A percentile compares a stretch with the other conserved stretches of the same genome.
Evolutionary conservation across 2,797 vertebrate genomes (phyloP).

Genomic region (Pipistrellus kuhlii): DNA sequence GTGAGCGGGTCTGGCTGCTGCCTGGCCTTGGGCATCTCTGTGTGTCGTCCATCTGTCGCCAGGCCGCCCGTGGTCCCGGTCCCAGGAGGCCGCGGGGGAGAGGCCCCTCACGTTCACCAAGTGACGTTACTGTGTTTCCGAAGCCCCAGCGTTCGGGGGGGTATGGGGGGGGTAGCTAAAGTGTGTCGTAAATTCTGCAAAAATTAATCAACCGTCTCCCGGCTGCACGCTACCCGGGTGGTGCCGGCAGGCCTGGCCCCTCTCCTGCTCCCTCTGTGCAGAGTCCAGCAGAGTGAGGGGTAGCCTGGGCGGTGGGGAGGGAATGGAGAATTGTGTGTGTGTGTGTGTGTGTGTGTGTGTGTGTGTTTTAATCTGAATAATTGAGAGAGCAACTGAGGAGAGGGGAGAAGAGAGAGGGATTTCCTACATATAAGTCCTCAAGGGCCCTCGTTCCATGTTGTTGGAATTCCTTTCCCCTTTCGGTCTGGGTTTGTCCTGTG

Average conservation of each 20-base stretch:
- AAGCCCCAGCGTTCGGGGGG: slow-evolving; percentile 68
- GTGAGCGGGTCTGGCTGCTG: neutral
- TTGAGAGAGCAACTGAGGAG: slow-evolving; percentile 83
- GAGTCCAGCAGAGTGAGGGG: slow-evolving; percentile 80
- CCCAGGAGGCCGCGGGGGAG: neutral
- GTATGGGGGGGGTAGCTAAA: slow-evolving; percentile 70
- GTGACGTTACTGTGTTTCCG: slow-evolving; percentile 83
- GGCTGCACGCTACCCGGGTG: slow-evolving; percentile 95
- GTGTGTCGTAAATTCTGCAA: slow-evolving; percentile 93
- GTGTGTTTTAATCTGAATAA: slow-evolving; percentile 83
- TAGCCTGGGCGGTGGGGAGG: slow-evolving; percentile 57
- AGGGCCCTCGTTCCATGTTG: slow-evolving; percentile 89
- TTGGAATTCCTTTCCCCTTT: slow-evolving; percentile 87
- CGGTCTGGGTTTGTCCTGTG: slow-evolving; percentile 95
- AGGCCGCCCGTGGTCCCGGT: slow-evolving; percentile 13
- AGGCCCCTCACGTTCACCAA: slow-evolving; percentile 75
- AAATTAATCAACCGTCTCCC: slow-evolving; percentile 99
- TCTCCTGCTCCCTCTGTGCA: slow-evolving; percentile 74
- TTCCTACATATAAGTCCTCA: slow-evolving; percentile 87
- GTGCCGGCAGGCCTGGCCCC: slow-evolving; percentile 95
- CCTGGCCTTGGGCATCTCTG: slow-evolving; percentile 73
- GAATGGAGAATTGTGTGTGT: slow-evolving; percentile 55
- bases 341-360: neutral
- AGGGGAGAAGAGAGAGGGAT: slow-evolving; percentile 83
- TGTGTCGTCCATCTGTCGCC: neutral